Evolutionary conservation across 2,797 vertebrate species (phyloP), one percentile per base, ranked within the genome.

Genomic region (Sebastes baramenuke): DNA sequence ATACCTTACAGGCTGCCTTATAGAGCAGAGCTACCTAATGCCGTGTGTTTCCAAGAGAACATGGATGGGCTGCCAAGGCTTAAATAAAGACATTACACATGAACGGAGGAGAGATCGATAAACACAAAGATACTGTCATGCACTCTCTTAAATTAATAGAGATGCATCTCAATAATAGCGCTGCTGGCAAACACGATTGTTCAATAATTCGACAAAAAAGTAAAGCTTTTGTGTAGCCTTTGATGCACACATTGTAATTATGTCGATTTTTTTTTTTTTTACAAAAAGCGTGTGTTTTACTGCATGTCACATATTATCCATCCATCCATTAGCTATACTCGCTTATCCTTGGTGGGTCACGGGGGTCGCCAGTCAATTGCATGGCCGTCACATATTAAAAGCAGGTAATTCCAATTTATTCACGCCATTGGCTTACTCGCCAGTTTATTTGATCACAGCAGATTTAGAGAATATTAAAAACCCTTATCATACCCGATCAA

Each of bases 401-500:
- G 38, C 49, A 36, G 1, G 4, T 67, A 12, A 32, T 71, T 72
- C 13, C 18, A 46, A 61, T 72, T n/a, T 67, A 14, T 71, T 72
- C 16, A 16, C 10, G 4, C 20, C 27, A 11, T 18, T 36, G 4
- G 30, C 38, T 78, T 81, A 67, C 66, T 59, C 64, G 52, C 34
- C 18, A 3, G 18, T 78, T 82, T 54, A 64, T 73, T 71, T 76
- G 56, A 80, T 80, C 22, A 24, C 58, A 67, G 65, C 25, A 72
- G 29, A 72, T 67, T 81, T 66, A 30, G 24, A 55, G 36, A 60
- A 80, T 60, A 70, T 67, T 56, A 73, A 58, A 79, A 81, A 61
- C 22, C 6, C 32, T 52, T 67, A 81, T 82, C 54, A 42, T 46
- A 81, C 76, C 83, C 81, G 75, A 83, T 62, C 46, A 5, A 52